Percentiles rank a stretch among this genome's conserved stretches.
phyloP scores from a whole-genome alignment of 2,888 invertebrate species.

The Frankliniella fusca region DNA sequence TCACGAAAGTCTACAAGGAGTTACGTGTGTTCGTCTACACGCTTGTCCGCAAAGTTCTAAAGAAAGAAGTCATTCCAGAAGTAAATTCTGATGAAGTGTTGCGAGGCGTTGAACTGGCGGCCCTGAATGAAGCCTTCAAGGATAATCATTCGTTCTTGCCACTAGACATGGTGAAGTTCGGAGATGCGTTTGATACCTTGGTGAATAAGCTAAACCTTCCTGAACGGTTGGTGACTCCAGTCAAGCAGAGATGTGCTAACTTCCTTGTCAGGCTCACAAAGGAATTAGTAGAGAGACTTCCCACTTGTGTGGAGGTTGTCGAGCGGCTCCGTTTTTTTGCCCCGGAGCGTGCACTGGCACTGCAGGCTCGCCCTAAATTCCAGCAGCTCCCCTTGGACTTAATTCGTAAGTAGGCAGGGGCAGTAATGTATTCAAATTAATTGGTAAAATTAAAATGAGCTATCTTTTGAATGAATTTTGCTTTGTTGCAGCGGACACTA shows the following conservation, averaged over 20 bases:
- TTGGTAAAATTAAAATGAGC: neutral
- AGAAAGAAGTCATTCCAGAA: neutral
- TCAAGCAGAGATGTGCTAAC: neutral
- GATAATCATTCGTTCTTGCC: neutral
- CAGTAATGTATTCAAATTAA: neutral
- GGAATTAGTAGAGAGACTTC: neutral
- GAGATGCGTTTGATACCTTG: neutral
- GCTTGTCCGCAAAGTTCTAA: neutral
- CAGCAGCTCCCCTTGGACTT: neutral
- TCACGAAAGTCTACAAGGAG: conserved; percentile 35
- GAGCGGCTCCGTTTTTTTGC: neutral
- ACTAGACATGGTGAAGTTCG: neutral
- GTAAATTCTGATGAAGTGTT: neutral
- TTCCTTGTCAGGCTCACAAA: neutral
- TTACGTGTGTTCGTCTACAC: conserved; percentile 31
- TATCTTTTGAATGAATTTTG: neutral
- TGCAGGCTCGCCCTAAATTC: neutral
- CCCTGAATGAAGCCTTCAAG: neutral
- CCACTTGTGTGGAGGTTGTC: neutral
- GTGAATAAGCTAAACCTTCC: neutral
- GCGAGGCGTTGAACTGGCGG: neutral
- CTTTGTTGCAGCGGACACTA: neutral
- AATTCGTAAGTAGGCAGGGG: neutral
- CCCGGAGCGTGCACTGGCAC: neutral
- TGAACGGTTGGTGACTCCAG: neutral